phyloP scores from a whole-genome alignment of 2,797 vertebrate genomes.

The Neopelma chrysocephalum region DNA sequence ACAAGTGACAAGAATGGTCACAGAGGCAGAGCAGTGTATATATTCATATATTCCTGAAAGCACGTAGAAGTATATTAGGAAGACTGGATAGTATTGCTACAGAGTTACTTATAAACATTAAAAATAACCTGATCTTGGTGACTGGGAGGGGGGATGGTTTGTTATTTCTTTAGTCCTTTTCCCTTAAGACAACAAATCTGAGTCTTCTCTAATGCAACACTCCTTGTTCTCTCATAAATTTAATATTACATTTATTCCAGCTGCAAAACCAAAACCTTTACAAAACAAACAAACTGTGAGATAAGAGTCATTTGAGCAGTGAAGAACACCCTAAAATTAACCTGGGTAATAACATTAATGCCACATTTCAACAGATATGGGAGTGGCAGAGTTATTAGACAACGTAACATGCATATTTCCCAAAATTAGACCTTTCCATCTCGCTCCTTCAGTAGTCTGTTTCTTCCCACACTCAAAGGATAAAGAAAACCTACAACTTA shows the following conservation, averaged over 20 bases:
- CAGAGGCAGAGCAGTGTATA: not conserved
- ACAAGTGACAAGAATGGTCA: not conserved
- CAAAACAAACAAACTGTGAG: not conserved
- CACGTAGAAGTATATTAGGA: not conserved
- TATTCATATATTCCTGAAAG: not conserved
- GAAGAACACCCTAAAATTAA: not conserved
- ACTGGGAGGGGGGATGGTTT: rapidly evolving
- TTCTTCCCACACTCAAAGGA: not conserved
- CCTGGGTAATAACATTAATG: not conserved
- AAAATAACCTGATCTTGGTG: not conserved
- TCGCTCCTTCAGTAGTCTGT: not conserved
- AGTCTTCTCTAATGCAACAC: not conserved
- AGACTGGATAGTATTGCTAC: not conserved
- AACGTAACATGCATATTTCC: not conserved
- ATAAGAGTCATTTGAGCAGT: not conserved
- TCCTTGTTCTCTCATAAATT: not conserved
- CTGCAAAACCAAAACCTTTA: not conserved
- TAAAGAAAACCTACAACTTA: not conserved
- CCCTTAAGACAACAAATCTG: not conserved
- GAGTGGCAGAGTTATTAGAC: not conserved
- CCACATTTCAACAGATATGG: not conserved
- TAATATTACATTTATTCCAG: not conserved
- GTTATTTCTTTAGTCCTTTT: not conserved
- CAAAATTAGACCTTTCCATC: not conserved
- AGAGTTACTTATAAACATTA: not conserved